Percentiles rank a stretch among this genome's conserved stretches.
Evolutionary conservation across 2,888 invertebrate species (phyloP).

Genomic region (Cephus runcator): DNA sequence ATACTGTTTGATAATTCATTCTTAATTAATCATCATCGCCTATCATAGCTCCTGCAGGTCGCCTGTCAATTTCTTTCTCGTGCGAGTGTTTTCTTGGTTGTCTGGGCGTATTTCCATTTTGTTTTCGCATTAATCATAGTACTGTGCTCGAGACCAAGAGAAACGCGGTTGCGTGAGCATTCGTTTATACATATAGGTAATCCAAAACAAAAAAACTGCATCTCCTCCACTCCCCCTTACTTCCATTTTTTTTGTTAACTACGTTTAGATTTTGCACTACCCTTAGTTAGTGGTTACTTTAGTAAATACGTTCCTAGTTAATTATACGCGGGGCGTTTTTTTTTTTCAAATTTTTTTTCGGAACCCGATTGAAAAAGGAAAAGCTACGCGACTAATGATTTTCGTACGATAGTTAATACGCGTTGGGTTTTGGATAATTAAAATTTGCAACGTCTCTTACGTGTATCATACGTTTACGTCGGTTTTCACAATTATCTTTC

Average conservation of each 20-base stretch:
- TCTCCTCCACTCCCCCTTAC: background rate
- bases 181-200: background rate
- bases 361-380: slow-evolving; percentile 32
- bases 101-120: too few species aligned
- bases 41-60: slow-evolving; percentile 13
- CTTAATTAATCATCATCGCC: slow-evolving; percentile 40
- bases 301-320: slow-evolving; percentile 29
- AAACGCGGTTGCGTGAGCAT: background rate
- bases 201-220: background rate
- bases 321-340: background rate
- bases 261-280: slow-evolving; percentile 36
- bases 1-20: slow-evolving; percentile 33
- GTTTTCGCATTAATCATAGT: too few species aligned
- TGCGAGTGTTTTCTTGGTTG: background rate
- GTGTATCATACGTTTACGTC: background rate
- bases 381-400: slow-evolving; percentile 32
- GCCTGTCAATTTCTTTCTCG: slow-evolving; percentile 1
- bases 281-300: slow-evolving; percentile 35
- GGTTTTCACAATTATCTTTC: background rate
- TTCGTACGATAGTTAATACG: slow-evolving; percentile 25
- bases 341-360: slow-evolving; percentile 11
- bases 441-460: slow-evolving; percentile 6
- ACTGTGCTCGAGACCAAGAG: background rate
- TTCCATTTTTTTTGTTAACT: slow-evolving; percentile 24
- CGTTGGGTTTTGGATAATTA: slow-evolving; percentile 23